Base-by-base conservation (phyloP, 92 coral and sea anemone genomes). In the Paragorgia papillata region DNA sequence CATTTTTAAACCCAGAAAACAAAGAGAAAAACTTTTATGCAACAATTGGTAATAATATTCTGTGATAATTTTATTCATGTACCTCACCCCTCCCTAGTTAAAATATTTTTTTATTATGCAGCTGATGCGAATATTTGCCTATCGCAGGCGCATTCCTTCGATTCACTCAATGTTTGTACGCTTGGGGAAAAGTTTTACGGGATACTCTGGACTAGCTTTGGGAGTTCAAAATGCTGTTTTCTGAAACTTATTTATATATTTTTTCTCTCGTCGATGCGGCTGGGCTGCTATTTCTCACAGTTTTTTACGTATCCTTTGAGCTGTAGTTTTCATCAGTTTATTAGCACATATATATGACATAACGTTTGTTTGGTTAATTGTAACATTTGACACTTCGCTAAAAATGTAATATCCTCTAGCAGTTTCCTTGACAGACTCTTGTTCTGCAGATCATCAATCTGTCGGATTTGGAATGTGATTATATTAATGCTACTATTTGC, bases 381-480 rank as follows among this genome's bases (percentile, higher is more conserved):
- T 61, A 3, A 43, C 1, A 68, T 68, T 81, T 81, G 46, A 73
- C 86, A 53, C 44, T n/a, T 33, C 29, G 13, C 54, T 76, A 53
- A 2, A 37, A 30, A n/a, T n/a, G n/a, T n/a, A n/a, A n/a, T n/a
- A n/a, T n/a, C n/a, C n/a, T n/a, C n/a, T 9, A 5, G 50, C 28
- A 66, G 73, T 32, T 50, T 71, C 64, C 63, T 68, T 79, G 44
- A 43, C 62, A 30, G 0, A 12, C 3, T 29, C 22, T 37, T 26
- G 10, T 35, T 10, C 20, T 64, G 10, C 71, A 94, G 98, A 94
- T 94, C 13, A 90, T 94, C 37, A 90, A 94, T 73, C 76, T 94
- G 31, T 94, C 98, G 59, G 98, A 94, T 80, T 81, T 94, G 63
- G 98, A 94, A 87, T 94, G 98, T 77, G 98, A 94, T 82, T 94